Percentiles rank a stretch among this genome's conserved stretches.
Conservation (phyloP, 1,140 invertebrate genomes). For the Listronotus oregonensis region DNA sequence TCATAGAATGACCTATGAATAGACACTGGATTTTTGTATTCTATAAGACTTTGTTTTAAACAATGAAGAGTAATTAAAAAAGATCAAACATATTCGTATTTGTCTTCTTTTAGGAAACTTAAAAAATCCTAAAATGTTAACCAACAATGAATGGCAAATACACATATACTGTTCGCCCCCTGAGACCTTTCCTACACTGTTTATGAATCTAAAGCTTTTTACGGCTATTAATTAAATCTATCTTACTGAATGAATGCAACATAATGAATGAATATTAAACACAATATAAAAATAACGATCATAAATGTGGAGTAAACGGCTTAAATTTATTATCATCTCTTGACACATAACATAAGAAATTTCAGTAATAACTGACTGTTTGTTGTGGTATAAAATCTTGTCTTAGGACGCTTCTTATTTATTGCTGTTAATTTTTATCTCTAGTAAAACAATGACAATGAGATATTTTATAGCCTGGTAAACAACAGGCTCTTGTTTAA, state of each 20-base stretch:
- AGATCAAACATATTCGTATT: no score
- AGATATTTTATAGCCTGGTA: conserved; percentile 11
- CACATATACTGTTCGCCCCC: no score
- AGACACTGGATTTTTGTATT: no score
- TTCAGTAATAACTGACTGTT: conserved; percentile 31
- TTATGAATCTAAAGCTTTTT: no score
- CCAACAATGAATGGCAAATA: no score
- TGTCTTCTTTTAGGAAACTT: no score
- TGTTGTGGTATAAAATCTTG: conserved; percentile 25
- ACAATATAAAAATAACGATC: conserved; percentile 26
- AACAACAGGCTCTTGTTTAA: conserved; percentile 20
- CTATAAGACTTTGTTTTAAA: no score
- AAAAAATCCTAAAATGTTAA: no score
- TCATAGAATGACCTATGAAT: no score
- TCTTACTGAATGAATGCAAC: neutral
- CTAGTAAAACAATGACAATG: conserved; percentile 25
- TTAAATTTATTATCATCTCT: conserved; percentile 19
- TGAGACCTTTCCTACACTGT: no score
- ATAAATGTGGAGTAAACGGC: conserved; percentile 19
- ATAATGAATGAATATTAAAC: conserved; percentile 21
- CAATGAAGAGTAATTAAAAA: no score
- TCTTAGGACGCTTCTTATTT: conserved; percentile 26
- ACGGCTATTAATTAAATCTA: no score
- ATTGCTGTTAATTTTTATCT: conserved; percentile 28
- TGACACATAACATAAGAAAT: conserved; percentile 28